A percentile compares a stretch with the other conserved stretches of the same genome.
phyloP scores from a whole-genome alignment of 1,140 invertebrate genomes.

The Leptopilina boulardi region DNA sequence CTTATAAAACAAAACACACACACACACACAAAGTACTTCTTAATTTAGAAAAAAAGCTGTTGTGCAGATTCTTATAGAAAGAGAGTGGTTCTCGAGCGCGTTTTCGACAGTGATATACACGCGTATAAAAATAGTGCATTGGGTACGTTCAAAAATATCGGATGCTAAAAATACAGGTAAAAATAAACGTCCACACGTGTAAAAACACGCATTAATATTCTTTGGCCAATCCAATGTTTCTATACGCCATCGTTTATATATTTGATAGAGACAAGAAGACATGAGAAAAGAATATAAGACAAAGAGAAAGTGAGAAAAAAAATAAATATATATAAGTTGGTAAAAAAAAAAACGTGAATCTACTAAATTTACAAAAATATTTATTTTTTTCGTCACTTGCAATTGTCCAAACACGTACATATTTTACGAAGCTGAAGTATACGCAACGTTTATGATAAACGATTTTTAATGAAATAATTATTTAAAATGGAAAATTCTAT shows the following conservation, averaged over 20 bases:
- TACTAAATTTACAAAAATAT: conserved; percentile 3
- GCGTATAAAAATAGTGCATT: conserved; percentile 55
- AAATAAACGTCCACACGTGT: conserved; percentile 68
- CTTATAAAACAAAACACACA: too few species aligned
- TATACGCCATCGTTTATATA: conserved; percentile 40
- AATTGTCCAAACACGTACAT: neutral
- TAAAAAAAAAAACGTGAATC: neutral
- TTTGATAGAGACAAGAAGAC: conserved; percentile 27
- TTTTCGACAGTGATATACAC: conserved; percentile 40
- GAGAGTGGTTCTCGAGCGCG: conserved; percentile 45
- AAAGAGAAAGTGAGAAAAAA: neutral
- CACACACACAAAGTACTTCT: too few species aligned
- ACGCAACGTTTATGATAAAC: too few species aligned
- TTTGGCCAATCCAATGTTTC: conserved; percentile 50
- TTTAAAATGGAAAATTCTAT: too few species aligned
- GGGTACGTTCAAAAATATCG: conserved; percentile 61
- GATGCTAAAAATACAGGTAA: conserved; percentile 62
- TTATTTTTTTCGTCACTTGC: neutral
- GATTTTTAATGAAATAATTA: too few species aligned
- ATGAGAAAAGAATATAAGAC: neutral
- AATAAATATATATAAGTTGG: neutral
- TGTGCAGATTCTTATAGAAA: conserved; percentile 23
- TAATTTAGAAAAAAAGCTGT: conserved; percentile 12
- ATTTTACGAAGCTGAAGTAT: too few species aligned
- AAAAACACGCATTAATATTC: conserved; percentile 65